These are phyloP conservation scores for Limanda limanda DNA, from an alignment of 2,113 vertebrate species.

Conservation along the genomic window DNA sequence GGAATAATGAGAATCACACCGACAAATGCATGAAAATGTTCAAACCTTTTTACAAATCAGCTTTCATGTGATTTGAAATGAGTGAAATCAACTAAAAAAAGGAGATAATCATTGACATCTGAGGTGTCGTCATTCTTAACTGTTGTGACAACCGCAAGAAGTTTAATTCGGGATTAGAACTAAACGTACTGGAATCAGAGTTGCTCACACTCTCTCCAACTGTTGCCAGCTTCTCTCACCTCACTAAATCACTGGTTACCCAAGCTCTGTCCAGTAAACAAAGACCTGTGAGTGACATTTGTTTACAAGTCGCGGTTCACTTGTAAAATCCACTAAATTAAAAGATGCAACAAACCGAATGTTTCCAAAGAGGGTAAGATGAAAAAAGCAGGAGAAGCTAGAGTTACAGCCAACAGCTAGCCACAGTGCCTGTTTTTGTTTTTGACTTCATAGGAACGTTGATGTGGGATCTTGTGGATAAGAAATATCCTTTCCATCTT, in stretches of 20 bases:
- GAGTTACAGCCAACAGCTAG: neutral
- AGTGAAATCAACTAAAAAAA: too few relatives aligned
- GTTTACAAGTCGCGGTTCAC: neutral
- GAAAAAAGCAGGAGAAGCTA: neutral
- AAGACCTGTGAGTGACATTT: neutral
- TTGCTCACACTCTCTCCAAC: neutral
- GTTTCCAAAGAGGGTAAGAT: neutral
- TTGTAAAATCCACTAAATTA: neutral
- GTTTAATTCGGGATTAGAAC: constrained; percentile 9
- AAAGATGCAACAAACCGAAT: neutral
- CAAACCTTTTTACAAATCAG: too few relatives aligned
- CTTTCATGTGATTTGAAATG: too few relatives aligned
- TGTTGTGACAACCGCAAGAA: neutral
- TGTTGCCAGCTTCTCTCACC: constrained; percentile 24
- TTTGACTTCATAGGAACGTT: too few relatives aligned
- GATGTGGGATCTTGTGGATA: too few relatives aligned
- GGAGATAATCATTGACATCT: neutral
- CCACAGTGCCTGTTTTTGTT: too few relatives aligned
- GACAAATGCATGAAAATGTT: neutral
- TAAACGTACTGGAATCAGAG: constrained; percentile 15
- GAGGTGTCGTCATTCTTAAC: neutral
- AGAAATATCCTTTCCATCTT: too few relatives aligned
- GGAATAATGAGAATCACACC: neutral
- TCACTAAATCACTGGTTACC: neutral
- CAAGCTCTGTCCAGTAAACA: constrained; percentile 1